Percentiles rank a stretch among this genome's conserved stretches.
Conservation (phyloP, 2,797 vertebrate genomes). For the Phataginus tricuspis region DNA sequence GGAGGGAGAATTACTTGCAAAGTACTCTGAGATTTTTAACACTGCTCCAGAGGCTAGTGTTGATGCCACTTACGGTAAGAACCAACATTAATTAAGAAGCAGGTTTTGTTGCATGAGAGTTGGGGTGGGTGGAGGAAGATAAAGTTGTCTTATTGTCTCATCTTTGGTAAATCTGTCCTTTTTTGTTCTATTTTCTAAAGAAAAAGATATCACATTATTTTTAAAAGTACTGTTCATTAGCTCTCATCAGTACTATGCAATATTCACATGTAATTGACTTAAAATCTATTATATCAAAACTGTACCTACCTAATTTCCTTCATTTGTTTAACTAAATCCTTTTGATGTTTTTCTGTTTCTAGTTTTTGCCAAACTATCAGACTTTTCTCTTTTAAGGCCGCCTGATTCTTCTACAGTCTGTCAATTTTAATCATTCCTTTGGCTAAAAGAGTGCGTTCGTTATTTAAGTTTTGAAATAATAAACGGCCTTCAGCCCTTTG, state of each 20-base stretch:
- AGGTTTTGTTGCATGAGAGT: not conserved
- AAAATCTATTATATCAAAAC: not conserved
- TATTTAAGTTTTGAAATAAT: constrained; percentile 75
- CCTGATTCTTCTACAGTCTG: constrained; percentile 44
- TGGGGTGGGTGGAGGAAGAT: rapidly evolving
- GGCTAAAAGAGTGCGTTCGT: constrained; percentile 71
- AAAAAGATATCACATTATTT: not conserved
- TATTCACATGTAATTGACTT: not conserved
- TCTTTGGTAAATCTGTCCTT: not conserved
- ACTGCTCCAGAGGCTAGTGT: not conserved
- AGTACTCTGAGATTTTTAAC: not conserved
- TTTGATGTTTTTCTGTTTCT: constrained; percentile 65
- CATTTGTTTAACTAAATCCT: constrained; percentile 60
- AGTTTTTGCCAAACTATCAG: constrained; percentile 33
- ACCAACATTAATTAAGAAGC: not conserved
- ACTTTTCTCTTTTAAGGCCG: constrained; percentile 61
- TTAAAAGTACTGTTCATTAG: not conserved
- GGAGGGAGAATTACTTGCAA: not conserved
- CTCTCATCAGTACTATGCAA: not conserved
- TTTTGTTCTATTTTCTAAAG: not conserved
- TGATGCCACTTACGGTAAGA: not conserved
- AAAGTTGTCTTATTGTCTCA: not conserved
- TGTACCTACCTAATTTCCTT: constrained; percentile 75
- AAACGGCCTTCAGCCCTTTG: constrained; percentile 64
- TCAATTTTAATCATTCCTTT: constrained; percentile 74